Evolutionary conservation across 2,113 vertebrate genomes (phyloP), one percentile per base, ranked within the genome.

Genomic region (Chelonoidis abingdonii): DNA sequence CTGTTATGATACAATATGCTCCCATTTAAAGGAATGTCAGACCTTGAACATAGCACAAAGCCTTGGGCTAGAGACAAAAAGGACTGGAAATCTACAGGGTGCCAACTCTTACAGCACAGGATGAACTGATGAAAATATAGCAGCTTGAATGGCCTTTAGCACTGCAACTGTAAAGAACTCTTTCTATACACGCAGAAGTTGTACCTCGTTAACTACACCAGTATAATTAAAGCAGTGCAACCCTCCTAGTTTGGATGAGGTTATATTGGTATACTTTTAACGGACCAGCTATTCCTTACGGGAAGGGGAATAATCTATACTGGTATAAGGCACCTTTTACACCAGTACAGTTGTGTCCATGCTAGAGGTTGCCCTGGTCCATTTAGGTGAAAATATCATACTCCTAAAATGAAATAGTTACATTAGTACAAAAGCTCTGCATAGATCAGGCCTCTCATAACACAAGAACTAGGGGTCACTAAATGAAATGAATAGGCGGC

Each of bases 131-230:
- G 75, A 92, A 93, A 95, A 80, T 80, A 88, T 19, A 83, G 14
- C 25, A 53, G 44, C 2, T 81, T 80, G 75, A 94, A 95, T 91
- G 52, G 93, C 92, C 80, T 81, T 12, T 85, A 5, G 88, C n/a
- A 2, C 25, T 93, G 31, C 3, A 11, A 6, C 57, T 92, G 38
- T 54, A 35, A 94, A 94, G 25, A 87, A 86, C 5, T 5, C 83
- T 92, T 80, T 86, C 17, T 88, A 52, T 95, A 57, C 65, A 59
- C 41, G 89, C 90, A 96, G 83, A n/a, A 27, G 50, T 1, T 78
- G 56, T 92, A 93, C 47, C 91, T 8, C 44, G 92, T 94, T 54
- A 89, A 75, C n/a, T 10, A 27, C 92, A 96, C 92, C 86, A 19
- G 62, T n/a, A 69, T 41, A 44, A 25, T 24, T 6, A 24, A 76